phyloP scores from a whole-genome alignment of 35 echinoderm and acorn worm species.

The Chiridota heheva region DNA sequence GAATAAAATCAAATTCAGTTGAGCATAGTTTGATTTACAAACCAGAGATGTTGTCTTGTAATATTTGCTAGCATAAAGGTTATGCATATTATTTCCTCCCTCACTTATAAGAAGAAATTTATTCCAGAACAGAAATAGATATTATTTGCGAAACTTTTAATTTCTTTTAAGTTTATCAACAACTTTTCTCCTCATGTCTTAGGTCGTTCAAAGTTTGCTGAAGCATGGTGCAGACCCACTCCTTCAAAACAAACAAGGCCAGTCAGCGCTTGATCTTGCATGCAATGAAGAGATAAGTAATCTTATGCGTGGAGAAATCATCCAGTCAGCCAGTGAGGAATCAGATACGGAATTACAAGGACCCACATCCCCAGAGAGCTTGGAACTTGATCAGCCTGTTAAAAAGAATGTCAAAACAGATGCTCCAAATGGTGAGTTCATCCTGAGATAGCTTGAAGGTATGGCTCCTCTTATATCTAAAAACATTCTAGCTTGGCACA shows the following conservation, averaged over 20 bases:
- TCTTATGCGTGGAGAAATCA: conserved; percentile 71
- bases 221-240: conserved; percentile 94
- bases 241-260: conserved; percentile 77
- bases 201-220: conserved; percentile 87
- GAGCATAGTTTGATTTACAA: no score
- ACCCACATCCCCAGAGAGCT: conserved; percentile 81
- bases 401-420: conserved; percentile 23
- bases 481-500: no score
- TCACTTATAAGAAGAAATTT: no score
- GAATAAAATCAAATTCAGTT: no score
- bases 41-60: no score
- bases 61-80: no score
- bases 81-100: no score
- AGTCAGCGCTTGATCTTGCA: conserved; percentile 77
- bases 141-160: no score
- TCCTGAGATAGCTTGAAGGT: no score
- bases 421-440: not conserved
- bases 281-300: conserved; percentile 59
- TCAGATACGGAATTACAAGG: conserved; percentile 59
- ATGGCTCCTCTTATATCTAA: no score
- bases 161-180: no score
- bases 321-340: conserved; percentile 55
- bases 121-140: no score
- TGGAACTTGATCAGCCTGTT: conserved; percentile 53
- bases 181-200: not conserved